phyloP scores from a whole-genome alignment of 2,888 invertebrate species.

The Mellilla xanthometata region DNA sequence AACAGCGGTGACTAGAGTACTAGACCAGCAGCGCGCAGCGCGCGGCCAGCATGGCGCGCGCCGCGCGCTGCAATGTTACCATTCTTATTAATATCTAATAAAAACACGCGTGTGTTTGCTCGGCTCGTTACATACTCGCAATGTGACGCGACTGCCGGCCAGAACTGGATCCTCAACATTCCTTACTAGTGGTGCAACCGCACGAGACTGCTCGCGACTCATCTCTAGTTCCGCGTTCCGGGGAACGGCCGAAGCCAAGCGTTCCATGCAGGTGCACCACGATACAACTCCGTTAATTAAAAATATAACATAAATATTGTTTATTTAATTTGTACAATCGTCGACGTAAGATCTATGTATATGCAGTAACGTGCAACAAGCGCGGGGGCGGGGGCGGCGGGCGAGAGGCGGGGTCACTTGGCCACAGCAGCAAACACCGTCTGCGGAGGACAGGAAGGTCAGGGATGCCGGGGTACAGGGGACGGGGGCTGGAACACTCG shows the following conservation, averaged over 20 bases:
- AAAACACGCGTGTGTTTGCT: too few relatives aligned
- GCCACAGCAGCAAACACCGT: too few relatives aligned
- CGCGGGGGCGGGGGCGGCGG: too few relatives aligned
- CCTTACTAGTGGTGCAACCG: constrained; percentile 23
- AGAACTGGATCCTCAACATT: constrained; percentile 27
- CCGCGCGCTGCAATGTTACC: neutral
- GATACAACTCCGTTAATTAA: constrained; percentile 30
- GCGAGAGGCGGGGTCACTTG: too few relatives aligned
- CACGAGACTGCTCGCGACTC: neutral
- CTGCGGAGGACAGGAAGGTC: too few relatives aligned
- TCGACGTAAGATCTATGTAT: constrained; percentile 35
- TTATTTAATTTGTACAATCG: constrained; percentile 50
- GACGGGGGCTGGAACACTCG: too few relatives aligned
- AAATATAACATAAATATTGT: constrained; percentile 40
- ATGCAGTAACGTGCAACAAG: too few relatives aligned
- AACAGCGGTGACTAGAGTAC: constrained; percentile 71
- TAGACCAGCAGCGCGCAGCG: constrained; percentile 35
- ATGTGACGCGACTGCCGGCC: neutral
- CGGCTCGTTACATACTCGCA: too few relatives aligned
- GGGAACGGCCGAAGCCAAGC: neutral
- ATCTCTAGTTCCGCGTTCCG: too few relatives aligned
- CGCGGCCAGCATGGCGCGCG: constrained; percentile 30
- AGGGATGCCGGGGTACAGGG: too few relatives aligned
- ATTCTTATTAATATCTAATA: too few relatives aligned
- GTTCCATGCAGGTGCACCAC: constrained; percentile 5